These are phyloP conservation scores for Macroglossus sobrinus DNA, from an alignment of 2,113 vertebrate genomes.

Conservation along the genomic window DNA sequence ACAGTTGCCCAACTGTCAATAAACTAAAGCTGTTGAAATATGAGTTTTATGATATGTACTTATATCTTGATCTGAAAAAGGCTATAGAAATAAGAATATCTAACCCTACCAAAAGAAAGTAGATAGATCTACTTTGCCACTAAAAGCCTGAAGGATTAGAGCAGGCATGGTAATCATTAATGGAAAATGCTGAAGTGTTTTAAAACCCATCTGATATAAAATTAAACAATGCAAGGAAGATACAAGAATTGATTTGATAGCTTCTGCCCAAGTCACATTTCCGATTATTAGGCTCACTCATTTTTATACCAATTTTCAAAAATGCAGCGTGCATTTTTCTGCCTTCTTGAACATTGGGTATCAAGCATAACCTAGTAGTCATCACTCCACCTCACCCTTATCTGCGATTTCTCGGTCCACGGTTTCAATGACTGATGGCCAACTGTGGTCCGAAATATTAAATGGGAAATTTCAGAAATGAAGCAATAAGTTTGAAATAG, in stretches of 20 bases:
- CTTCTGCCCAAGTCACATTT: neutral
- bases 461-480: too few species aligned
- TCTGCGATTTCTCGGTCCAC: too few species aligned
- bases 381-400: too few species aligned
- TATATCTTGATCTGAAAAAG: neutral
- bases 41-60: neutral
- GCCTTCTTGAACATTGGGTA: neutral
- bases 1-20: neutral
- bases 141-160: neutral
- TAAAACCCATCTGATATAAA: neutral
- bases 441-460: too few species aligned
- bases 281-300: neutral
- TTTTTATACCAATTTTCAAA: neutral
- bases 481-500: too few species aligned
- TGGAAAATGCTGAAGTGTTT: neutral
- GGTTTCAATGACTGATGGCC: too few species aligned
- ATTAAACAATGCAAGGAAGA: neutral
- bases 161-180: neutral
- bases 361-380: neutral
- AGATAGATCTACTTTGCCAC: neutral
- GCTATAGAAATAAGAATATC: conserved; percentile 1
- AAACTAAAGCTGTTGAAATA: neutral
- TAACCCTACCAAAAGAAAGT: neutral
- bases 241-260: neutral
- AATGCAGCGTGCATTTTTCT: neutral